phyloP scores from a whole-genome alignment of 2,888 invertebrate species.

The Belgica antarctica region DNA sequence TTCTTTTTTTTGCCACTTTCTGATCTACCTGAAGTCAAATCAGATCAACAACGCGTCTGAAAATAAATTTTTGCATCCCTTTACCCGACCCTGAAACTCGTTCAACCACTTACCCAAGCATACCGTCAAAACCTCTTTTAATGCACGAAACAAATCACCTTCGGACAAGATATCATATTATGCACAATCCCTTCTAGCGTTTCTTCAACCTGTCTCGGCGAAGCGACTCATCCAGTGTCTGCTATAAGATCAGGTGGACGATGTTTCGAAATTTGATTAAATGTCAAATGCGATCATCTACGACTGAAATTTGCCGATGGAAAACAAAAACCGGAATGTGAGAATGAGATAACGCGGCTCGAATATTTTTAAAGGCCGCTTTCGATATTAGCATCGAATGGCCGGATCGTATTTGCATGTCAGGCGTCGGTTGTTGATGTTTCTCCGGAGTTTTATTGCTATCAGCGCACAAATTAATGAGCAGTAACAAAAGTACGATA shows the following conservation, averaged over 20 bases:
- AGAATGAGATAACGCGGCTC: neutral
- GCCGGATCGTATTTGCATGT: neutral
- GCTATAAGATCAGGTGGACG: no score
- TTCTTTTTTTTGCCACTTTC: no score
- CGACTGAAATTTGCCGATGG: no score
- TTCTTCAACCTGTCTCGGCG: neutral
- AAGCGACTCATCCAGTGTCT: no score
- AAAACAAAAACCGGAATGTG: neutral
- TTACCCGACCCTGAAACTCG: neutral
- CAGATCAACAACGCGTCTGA: no score
- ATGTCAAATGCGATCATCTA: slow-evolving; percentile 1
- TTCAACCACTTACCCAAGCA: no score
- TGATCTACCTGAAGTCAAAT: no score
- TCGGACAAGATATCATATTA: no score
- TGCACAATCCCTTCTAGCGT: no score
- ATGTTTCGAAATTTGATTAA: slow-evolving; percentile 13
- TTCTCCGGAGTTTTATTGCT: neutral
- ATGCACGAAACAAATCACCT: no score
- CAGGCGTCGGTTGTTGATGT: neutral
- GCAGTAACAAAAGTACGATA: slow-evolving; percentile 5
- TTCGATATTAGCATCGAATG: no score
- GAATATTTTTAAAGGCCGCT: neutral
- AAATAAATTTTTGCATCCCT: neutral
- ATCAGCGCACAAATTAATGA: neutral
- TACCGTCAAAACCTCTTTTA: no score